Evolutionary conservation across 2,888 invertebrate genomes (phyloP).

Genomic region (Drosophila lutescens): DNA sequence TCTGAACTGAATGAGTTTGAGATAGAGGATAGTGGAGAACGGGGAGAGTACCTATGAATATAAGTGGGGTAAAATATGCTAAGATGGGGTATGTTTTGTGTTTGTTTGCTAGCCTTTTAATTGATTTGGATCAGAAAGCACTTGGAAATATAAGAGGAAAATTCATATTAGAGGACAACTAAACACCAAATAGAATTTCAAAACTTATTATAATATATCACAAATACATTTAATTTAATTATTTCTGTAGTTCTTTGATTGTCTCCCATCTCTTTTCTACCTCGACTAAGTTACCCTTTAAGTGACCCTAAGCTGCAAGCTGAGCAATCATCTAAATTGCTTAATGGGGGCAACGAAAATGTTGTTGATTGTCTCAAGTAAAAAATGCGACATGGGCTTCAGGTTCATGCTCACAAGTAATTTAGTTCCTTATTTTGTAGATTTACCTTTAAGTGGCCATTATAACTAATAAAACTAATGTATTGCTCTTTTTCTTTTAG

Average conservation of each 20-base stretch:
- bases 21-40: not conserved
- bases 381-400: not conserved
- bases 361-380: constrained; percentile 27
- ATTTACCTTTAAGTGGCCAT: constrained; percentile 1
- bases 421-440: constrained; percentile 6
- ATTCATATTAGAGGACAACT: not conserved
- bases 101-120: constrained; percentile 25
- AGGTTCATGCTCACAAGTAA: not conserved
- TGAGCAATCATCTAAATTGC: constrained; percentile 23
- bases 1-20: constrained; percentile 9
- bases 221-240: too few species aligned
- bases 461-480: constrained; percentile 5
- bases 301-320: constrained; percentile 8
- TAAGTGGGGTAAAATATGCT: not conserved
- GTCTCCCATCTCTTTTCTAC: not conserved
- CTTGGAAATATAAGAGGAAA: constrained; percentile 34
- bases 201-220: too few species aligned
- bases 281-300: not conserved
- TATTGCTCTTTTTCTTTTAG: constrained; percentile 17
- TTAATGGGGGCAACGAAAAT: constrained; percentile 20
- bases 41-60: not conserved
- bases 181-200: too few species aligned
- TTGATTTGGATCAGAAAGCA: constrained; percentile 47
- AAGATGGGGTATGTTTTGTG: not conserved
- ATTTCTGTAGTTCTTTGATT: not conserved